Conservation (phyloP, 2,888 invertebrate genomes). For the Melieria picta region DNA sequence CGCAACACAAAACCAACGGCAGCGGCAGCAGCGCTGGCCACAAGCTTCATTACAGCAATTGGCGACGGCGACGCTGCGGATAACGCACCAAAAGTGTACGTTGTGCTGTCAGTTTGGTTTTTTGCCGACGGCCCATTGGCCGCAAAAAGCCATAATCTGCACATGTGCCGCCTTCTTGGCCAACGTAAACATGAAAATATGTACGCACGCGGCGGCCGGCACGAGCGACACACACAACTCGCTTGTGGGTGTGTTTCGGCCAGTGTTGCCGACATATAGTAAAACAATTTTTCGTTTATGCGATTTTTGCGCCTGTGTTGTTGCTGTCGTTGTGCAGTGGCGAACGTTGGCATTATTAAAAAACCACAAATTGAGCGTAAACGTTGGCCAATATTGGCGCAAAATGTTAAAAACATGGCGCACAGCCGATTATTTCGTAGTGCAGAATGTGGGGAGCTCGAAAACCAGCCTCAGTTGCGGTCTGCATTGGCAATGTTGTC, state of each 20-base stretch:
- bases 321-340: conserved; percentile 39
- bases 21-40: too few species aligned
- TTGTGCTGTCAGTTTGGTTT: neutral
- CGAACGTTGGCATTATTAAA: conserved; percentile 43
- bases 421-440: neutral
- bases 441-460: neutral
- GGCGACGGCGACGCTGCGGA: too few species aligned
- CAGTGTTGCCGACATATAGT: neutral
- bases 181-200: neutral
- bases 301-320: conserved; percentile 32
- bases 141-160: conserved; percentile 46
- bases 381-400: conserved; percentile 48
- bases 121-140: conserved; percentile 28
- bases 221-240: neutral
- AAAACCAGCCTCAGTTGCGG: neutral
- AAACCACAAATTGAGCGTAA: conserved; percentile 61
- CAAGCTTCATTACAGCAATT: neutral
- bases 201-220: neutral
- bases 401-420: conserved; percentile 1
- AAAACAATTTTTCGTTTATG: conserved; percentile 23
- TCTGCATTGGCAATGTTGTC: neutral
- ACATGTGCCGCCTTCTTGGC: conserved; percentile 32
- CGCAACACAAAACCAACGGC: too few species aligned
- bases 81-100: too few species aligned
- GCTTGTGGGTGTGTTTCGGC: conserved; percentile 15